Evolutionary conservation across 2,113 vertebrate genomes (phyloP), one percentile per base, ranked within the genome.

Genomic region (Corythoichthys haematopterus): DNA sequence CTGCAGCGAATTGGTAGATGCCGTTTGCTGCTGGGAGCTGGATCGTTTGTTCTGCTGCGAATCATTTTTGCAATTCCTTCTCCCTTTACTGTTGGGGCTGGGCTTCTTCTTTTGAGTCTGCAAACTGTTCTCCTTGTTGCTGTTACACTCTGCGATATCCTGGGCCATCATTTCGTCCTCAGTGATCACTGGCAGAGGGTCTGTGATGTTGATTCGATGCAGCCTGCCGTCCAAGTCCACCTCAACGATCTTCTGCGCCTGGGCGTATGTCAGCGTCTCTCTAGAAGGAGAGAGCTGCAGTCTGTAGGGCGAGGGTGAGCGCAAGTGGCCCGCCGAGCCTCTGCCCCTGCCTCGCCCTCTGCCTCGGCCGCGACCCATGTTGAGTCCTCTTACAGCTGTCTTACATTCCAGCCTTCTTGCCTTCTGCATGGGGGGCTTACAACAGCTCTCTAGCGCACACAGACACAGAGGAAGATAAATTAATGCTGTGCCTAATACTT

Each of bases 121-220:
- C 79, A 98, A 94, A 0, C 94, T 98, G 88, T 99, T 99, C 72
- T 99, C 97, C 79, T 99, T 98, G 91, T 98, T 98, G 85, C 96
- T 98, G 81, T 98, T 99, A 90, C 96, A 98, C 80, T 99, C 96
- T 0, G 90, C 94, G 72, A 98, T 95, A 78, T 99, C 97, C 90
- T 98, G 95, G 56, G 96, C 96, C 0, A 94, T 94, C 89, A 98
- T 91, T 78, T 99, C 96, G 0, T 99, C 96, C 75, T 99, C 96
- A 0, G 96, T 98, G 68, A 99, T 94, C 71, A 99, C 93, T 0
- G 94, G 94, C 16, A 99, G 89, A 6, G 92, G 93, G 72, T 99
- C 96, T 0, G 93, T 95, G 87, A 99, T 96, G 90, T 95, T 95
- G 80, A 99, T 98, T 16, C 96, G 93, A 63, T 98, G 97, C 1